A percentile compares a stretch with the other conserved stretches of the same genome.
phyloP scores from a whole-genome alignment of 2,113 vertebrate genomes.

The Emydura subglobosa region DNA sequence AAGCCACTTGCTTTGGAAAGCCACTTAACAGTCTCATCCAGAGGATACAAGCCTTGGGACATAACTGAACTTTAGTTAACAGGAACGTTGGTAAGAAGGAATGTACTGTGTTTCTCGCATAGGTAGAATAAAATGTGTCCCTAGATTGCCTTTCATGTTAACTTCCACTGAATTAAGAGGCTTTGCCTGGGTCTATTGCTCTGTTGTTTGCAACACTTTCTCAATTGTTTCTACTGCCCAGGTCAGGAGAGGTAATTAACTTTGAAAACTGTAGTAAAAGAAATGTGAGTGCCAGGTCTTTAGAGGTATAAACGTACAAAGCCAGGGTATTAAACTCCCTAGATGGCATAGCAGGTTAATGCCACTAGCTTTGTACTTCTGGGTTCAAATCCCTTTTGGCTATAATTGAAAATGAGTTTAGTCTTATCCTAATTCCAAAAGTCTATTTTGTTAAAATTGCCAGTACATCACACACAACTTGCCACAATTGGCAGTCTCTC shows the following conservation, averaged over 20 bases:
- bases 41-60: not conserved
- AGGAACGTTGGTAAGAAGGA: not conserved
- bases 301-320: not conserved
- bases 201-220: not conserved
- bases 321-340: not conserved
- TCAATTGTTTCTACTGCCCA: not conserved
- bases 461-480: not conserved
- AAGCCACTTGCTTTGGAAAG: not conserved
- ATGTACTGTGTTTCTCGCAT: not conserved
- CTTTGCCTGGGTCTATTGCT: not conserved
- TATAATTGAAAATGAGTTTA: slow-evolving; percentile 18
- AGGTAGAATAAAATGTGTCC: not conserved
- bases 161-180: not conserved
- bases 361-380: slow-evolving; percentile 1
- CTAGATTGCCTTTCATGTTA: not conserved
- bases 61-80: not conserved
- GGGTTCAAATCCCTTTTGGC: slow-evolving; percentile 18
- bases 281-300: not conserved
- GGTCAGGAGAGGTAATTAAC: not conserved
- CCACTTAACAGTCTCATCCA: not conserved
- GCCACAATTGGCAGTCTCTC: slow-evolving; percentile 7
- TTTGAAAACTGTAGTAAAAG: not conserved
- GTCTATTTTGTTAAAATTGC: slow-evolving; percentile 32
- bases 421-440: slow-evolving; percentile 11
- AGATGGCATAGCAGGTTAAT: slow-evolving; percentile 21